phyloP scores from a whole-genome alignment of 2,888 invertebrate genomes.

The Tuta absoluta region DNA sequence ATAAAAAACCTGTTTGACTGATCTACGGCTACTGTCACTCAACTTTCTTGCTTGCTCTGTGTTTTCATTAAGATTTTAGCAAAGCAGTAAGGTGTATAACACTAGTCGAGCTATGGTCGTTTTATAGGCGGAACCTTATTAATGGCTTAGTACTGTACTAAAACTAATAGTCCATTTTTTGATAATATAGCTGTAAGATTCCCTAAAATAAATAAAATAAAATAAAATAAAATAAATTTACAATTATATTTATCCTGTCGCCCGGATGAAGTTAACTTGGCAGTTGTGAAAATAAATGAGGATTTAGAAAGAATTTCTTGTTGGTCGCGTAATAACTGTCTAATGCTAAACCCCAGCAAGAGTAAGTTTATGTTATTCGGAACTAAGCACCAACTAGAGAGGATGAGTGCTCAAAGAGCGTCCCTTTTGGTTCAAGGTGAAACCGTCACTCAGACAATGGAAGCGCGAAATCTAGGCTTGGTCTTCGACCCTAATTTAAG shows the following conservation, averaged over 20 bases:
- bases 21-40: too few species aligned
- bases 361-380: slow-evolving; percentile 11
- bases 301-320: not conserved
- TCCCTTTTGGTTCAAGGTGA: not conserved
- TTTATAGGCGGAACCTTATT: too few species aligned
- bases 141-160: too few species aligned
- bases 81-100: too few species aligned
- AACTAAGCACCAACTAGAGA: not conserved
- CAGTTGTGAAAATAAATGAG: not conserved
- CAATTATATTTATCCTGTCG: slow-evolving; percentile 20
- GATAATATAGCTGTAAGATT: too few species aligned
- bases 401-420: not conserved
- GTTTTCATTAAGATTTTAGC: too few species aligned
- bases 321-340: not conserved
- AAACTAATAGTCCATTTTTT: too few species aligned
- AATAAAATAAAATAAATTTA: too few species aligned
- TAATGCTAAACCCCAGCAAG: slow-evolving; percentile 11
- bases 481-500: not conserved
- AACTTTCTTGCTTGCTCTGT: too few species aligned
- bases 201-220: too few species aligned
- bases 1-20: too few species aligned
- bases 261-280: not conserved
- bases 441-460: not conserved
- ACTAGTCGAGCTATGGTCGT: too few species aligned
- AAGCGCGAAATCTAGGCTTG: slow-evolving; percentile 12